A percentile compares a stretch with the other conserved stretches of the same genome.
These are phyloP conservation scores for Oncopeltus fasciatus DNA, from an alignment of 1,140 invertebrate genomes.

Conservation along the genomic window DNA sequence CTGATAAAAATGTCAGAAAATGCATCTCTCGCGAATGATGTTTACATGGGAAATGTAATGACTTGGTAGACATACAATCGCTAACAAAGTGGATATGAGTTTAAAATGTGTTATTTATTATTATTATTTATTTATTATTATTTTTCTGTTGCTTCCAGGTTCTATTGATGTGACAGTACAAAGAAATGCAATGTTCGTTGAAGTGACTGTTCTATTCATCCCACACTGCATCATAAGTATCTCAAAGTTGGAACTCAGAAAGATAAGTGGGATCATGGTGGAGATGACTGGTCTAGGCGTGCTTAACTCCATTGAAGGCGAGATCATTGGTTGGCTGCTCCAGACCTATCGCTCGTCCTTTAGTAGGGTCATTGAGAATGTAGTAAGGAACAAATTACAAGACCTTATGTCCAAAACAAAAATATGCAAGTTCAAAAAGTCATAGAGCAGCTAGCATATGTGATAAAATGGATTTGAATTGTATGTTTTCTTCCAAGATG, in stretches of 20 bases:
- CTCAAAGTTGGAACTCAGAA: neutral
- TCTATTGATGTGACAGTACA: neutral
- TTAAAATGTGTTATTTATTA: too few relatives aligned
- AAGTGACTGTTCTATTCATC: neutral
- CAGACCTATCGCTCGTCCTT: neutral
- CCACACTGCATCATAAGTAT: neutral
- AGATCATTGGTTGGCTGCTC: neutral
- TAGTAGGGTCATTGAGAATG: neutral
- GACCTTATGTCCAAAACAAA: neutral
- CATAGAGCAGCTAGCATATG: too few relatives aligned
- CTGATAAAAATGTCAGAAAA: too few relatives aligned
- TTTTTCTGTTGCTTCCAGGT: too few relatives aligned
- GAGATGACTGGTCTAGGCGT: conserved; percentile 1
- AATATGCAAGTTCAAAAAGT: neutral
- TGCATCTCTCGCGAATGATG: too few relatives aligned
- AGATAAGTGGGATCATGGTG: neutral
- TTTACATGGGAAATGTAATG: too few relatives aligned
- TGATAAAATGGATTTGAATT: too few relatives aligned
- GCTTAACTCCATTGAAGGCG: neutral
- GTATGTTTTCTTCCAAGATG: too few relatives aligned
- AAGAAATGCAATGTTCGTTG: neutral
- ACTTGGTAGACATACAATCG: too few relatives aligned
- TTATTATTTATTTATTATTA: too few relatives aligned
- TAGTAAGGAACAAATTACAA: neutral
- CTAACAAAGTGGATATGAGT: too few relatives aligned